Percentiles rank a stretch among this genome's conserved stretches.
Evolutionary conservation across 2,888 invertebrate species (phyloP).

Genomic region (Ceriagrion tenellum): DNA sequence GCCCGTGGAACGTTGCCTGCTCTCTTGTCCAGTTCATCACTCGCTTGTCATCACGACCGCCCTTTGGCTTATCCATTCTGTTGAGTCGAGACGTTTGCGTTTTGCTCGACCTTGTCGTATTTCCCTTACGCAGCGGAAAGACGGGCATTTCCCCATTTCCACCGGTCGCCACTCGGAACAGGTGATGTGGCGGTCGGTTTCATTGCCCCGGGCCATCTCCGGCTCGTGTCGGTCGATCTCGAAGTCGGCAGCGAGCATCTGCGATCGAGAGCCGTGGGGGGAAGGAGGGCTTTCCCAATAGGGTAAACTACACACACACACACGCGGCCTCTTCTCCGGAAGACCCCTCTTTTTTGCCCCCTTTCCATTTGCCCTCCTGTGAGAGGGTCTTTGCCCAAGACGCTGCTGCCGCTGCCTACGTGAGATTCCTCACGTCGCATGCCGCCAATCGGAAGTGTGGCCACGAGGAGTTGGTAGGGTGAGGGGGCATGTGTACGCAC

Average conservation of each 20-base stretch:
- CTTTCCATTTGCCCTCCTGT: background rate
- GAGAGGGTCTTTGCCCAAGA: background rate
- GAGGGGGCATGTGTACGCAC: background rate
- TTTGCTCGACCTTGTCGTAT: background rate
- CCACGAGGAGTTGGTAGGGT: background rate
- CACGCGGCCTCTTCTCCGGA: background rate
- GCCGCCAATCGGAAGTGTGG: background rate
- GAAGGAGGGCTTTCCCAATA: background rate
- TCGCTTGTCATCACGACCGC: too few relatives aligned
- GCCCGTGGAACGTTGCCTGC: too few relatives aligned
- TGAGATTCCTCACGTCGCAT: conserved; percentile 40
- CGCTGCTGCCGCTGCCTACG: conserved; percentile 57
- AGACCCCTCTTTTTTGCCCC: background rate
- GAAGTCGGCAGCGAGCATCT: background rate
- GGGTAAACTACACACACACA: background rate
- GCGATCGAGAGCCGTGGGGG: background rate
- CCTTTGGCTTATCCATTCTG: background rate
- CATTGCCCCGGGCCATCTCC: background rate
- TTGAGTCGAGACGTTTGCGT: background rate
- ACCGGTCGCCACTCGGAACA: conserved; percentile 20
- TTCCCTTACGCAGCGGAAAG: background rate
- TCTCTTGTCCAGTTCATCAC: too few relatives aligned
- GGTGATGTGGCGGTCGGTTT: conserved; percentile 18
- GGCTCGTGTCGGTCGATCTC: background rate
- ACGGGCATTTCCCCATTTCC: background rate